Percentiles rank a stretch among this genome's conserved stretches.
Evolutionary conservation across 2,797 vertebrate species (phyloP).

Genomic region (Epinephelus coioides): DNA sequence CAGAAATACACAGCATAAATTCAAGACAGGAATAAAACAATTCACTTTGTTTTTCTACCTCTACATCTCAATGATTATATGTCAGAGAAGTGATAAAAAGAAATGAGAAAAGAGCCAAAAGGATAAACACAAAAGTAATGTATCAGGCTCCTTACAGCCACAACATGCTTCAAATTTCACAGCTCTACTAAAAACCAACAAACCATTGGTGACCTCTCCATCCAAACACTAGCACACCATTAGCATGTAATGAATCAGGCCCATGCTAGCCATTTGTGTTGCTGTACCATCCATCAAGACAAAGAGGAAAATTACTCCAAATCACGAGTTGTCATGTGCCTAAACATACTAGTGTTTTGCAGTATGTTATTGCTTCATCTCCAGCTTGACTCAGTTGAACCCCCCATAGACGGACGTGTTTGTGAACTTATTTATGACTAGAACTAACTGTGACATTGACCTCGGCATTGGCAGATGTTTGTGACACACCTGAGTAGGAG

Average conservation of each 20-base stretch:
- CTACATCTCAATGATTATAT: background rate
- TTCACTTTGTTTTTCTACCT: background rate
- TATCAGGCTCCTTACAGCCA: background rate
- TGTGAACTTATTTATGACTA: background rate
- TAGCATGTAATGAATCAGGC: background rate
- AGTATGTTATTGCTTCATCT: background rate
- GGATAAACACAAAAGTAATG: background rate
- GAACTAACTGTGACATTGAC: constrained; percentile 8
- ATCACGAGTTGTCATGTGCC: background rate
- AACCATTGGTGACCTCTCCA: background rate
- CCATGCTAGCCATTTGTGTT: background rate
- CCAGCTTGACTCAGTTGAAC: background rate
- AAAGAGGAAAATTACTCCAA: background rate
- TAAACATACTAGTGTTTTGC: background rate
- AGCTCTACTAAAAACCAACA: background rate
- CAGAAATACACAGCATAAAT: constrained; percentile 7
- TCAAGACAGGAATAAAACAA: background rate
- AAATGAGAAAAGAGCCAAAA: constrained; percentile 5
- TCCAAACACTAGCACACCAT: background rate
- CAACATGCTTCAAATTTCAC: background rate
- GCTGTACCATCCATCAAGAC: background rate
- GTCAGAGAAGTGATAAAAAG: background rate
- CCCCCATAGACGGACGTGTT: background rate
- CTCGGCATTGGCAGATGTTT: constrained; percentile 8
- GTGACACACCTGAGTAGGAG: constrained; percentile 5